Base-by-base conservation (phyloP, 1,140 invertebrate species). In the Phymastichus coffea region DNA sequence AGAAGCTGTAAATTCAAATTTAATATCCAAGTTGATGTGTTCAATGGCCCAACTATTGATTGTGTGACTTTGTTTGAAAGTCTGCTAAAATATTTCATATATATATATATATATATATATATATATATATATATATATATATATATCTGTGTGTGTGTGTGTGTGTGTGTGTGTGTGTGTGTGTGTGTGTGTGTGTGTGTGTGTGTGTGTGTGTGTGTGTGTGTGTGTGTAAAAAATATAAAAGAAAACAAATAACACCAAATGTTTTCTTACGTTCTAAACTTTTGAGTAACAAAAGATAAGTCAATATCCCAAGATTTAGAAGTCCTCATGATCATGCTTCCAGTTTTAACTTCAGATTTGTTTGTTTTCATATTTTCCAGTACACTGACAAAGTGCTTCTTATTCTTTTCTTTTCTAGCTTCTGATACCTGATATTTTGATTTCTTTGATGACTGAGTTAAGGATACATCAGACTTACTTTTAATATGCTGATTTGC, bases 341-440 rank as follows among this genome's bases (percentile, higher is more conserved):
- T 65, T 22, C 64, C 44, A 20, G 66, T 65, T 38, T 64, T 67
- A 8, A 41, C 15, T 15, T 43, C 57, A 1, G 20, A 17, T 20
- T 68, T 70, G n/a, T 53, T 41, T 1, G 44, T 47, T 40, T 73
- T 70, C 68, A 75, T 74, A 44, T 69, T 72, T 30, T 66, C 64
- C 4, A 75, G 48, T 38, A 70, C 44, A 20, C 62, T 63, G 6
- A 73, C 10, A 7, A 75, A 28, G 51, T 66, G 66, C 33, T 66
- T 70, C 37, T 53, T 74, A 63, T 66, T 71, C 37, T 61, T 69
- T 2, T 65, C 55, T 0, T 20, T 10, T 6, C 61, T 48, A 28
- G 48, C 15, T 46, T 56, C 15, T 6, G 35, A 41, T 12, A 35
- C 2, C 25, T 53, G 6, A 37, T 10, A 14, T 30, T 66, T 23